A percentile compares a stretch with the other conserved stretches of the same genome.
These are phyloP conservation scores for Danionella dracula DNA, from an alignment of 2,797 vertebrate genomes.

Conservation along the genomic window DNA sequence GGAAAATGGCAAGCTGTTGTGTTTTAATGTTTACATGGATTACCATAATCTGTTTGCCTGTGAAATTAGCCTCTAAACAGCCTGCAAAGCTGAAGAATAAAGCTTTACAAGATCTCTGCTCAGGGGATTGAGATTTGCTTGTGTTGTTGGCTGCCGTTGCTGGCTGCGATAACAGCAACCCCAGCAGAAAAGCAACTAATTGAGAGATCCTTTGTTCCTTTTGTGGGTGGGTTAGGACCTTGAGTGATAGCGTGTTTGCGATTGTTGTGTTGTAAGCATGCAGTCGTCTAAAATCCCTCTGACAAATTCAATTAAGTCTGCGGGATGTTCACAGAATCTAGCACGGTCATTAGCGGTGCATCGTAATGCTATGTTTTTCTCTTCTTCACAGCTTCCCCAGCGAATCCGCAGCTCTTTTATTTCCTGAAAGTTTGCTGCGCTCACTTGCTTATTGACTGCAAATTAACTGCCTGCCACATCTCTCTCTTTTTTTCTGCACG, in stretches of 20 bases:
- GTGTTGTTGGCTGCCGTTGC: conserved; percentile 46
- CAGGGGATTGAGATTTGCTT: conserved; percentile 57
- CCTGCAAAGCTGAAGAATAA: conserved; percentile 62
- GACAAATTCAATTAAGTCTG: conserved; percentile 30
- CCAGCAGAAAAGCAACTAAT: conserved; percentile 56
- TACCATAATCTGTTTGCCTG: conserved; percentile 82
- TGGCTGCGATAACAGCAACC: conserved; percentile 58
- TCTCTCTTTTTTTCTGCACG: conserved; percentile 31
- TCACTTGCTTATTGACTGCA: conserved; percentile 8
- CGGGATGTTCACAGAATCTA: conserved; percentile 10
- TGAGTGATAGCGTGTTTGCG: conserved; percentile 27
- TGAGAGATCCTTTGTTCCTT: conserved; percentile 37
- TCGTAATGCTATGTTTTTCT: conserved; percentile 41
- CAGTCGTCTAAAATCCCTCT: conserved; percentile 7
- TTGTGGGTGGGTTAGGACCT: conserved; percentile 44
- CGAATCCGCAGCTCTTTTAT: conserved; percentile 35
- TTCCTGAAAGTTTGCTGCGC: conserved; percentile 8
- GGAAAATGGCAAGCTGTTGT: conserved; percentile 72
- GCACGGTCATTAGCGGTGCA: neutral
- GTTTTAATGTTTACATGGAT: conserved; percentile 80
- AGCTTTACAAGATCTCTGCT: conserved; percentile 60
- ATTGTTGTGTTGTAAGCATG: conserved; percentile 36
- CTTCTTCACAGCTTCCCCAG: neutral
- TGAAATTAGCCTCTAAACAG: conserved; percentile 79
- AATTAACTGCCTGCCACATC: conserved; percentile 17